Base-by-base conservation (phyloP, 2,888 invertebrate species). In the Hipparchia sbordonii region DNA sequence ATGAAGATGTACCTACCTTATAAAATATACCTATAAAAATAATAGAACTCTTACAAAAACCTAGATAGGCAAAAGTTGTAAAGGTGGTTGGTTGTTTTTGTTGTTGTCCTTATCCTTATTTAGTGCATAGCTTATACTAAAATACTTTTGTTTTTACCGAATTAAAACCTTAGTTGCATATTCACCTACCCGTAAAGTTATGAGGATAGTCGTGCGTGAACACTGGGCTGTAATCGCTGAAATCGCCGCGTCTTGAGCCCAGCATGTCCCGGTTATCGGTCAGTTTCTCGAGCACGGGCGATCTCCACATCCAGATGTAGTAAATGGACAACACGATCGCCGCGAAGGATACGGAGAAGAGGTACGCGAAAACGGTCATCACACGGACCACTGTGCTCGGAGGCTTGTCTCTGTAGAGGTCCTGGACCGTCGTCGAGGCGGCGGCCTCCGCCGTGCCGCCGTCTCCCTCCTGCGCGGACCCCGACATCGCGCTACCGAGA, bases 281-380 rank as follows among this genome's bases (percentile, higher is more conserved):
- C 66, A 78, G 78, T 45, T 85, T 85, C 56, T 90, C 87, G 69
- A 95, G 92, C 72, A 95, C 95, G 1, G 97, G 97, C 7, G 93
- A 90, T 82, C 96, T 95, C 97, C 97, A 97, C 82, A 97, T 95
- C 84, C 97, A 96, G 76, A 97, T 94, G 88, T 97, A 97, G 88
- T 97, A 97, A 69, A 96, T 95, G 46, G 97, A 97, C 67, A 97
- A 93, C 67, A 97, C 95, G 79, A 97, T 96, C 6, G 97, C 97
- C 6, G 97, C 97, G 89, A 97, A 95, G n/a, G 97, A 97, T 65
- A 97, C 97, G n/a, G 97, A 96, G 77, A 97, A 93, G 79, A 97
- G 95, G 88, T 97, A 97, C 10, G 97, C 97, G 82, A 97, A 86
- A 71, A 97, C 97, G 0, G 97, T 97, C 77, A 97, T 93, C 70